These are phyloP conservation scores for Drosophila bocqueti DNA, from an alignment of 1,140 invertebrate species.

Conservation along the genomic window DNA sequence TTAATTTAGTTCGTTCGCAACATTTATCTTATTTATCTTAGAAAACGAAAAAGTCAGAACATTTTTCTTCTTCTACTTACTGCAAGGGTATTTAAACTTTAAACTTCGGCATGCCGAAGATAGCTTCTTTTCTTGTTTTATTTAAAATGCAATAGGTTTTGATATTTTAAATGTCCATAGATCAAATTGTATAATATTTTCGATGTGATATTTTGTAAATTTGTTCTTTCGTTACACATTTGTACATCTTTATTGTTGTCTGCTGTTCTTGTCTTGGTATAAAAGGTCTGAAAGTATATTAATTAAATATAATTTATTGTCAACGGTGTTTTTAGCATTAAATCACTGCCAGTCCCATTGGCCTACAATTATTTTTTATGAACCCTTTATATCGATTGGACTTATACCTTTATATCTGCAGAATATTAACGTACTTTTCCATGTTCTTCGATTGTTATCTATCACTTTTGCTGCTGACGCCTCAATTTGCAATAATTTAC, in stretches of 20 bases:
- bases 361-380: background rate
- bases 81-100: too few species aligned
- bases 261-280: too few species aligned
- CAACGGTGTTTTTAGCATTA: background rate
- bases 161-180: background rate
- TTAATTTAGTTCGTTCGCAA: too few species aligned
- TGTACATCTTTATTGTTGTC: too few species aligned
- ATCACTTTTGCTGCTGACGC: slow-evolving; percentile 5
- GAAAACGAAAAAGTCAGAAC: too few species aligned
- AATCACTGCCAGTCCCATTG: background rate
- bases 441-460: background rate
- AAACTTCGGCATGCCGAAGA: too few species aligned
- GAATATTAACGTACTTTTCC: slow-evolving; percentile 12
- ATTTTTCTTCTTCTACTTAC: too few species aligned
- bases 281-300: too few species aligned
- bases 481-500: slow-evolving; percentile 17
- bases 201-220: too few species aligned
- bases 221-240: too few species aligned
- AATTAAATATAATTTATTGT: background rate
- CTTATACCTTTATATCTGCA: background rate
- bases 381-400: slow-evolving; percentile 5
- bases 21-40: too few species aligned
- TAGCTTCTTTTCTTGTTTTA: too few species aligned
- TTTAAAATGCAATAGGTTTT: background rate
- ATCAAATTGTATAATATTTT: background rate